phyloP scores from a whole-genome alignment of 35 echinoderm and acorn worm genomes.

The Ophiothrix spiculata region DNA sequence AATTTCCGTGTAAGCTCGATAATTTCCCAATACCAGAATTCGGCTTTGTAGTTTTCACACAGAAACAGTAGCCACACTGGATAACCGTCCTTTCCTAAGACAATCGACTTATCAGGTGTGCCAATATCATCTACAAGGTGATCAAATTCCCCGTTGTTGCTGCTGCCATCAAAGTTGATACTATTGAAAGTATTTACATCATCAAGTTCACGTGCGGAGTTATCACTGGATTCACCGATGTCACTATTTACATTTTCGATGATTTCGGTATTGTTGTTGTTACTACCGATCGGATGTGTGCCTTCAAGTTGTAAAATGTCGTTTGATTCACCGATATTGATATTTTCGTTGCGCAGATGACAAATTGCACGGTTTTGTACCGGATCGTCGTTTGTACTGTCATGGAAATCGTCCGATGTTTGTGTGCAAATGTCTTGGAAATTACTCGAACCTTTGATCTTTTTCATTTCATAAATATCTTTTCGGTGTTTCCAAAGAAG shows the following conservation, averaged over 20 bases:
- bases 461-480: neutral
- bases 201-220: too few species aligned
- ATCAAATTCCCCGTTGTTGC: neutral
- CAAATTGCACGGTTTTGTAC: neutral
- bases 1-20: slow-evolving; percentile 45
- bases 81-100: neutral
- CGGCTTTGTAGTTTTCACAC: slow-evolving; percentile 47
- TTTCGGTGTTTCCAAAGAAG: slow-evolving; percentile 21
- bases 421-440: neutral
- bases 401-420: neutral
- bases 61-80: slow-evolving; percentile 19
- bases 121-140: neutral
- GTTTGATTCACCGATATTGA: neutral
- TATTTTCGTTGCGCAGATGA: neutral
- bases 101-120: neutral
- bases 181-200: too few species aligned
- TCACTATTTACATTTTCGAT: too few species aligned
- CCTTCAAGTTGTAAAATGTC: neutral
- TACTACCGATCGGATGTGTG: neutral
- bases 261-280: too few species aligned
- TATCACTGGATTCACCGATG: too few species aligned
- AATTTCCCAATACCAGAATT: slow-evolving; percentile 58
- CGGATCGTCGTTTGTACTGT: neutral
- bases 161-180: neutral
- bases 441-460: neutral